A percentile compares a stretch with the other conserved stretches of the same genome.
Conservation (phyloP, 1,140 invertebrate species). For the Magallana gigas region DNA sequence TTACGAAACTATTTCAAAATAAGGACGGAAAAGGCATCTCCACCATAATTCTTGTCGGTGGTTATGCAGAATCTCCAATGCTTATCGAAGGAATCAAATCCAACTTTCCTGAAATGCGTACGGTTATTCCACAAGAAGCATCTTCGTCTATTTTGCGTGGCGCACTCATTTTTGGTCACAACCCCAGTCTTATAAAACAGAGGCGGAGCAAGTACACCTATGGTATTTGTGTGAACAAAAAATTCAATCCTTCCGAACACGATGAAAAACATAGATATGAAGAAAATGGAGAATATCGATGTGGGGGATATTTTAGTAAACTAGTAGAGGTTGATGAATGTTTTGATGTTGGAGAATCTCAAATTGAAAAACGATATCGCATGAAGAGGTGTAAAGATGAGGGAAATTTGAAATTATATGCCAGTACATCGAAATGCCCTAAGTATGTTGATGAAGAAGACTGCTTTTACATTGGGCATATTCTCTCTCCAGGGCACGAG, state of each 20-base stretch:
- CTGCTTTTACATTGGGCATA: background rate
- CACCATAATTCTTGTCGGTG: slow-evolving; percentile 26
- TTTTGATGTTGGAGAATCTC: background rate
- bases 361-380: background rate
- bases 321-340: background rate
- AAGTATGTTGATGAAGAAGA: background rate
- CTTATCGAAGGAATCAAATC: background rate
- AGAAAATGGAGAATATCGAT: background rate
- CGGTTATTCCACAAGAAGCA: slow-evolving; percentile 2
- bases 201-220: slow-evolving; percentile 16
- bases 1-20: background rate
- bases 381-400: background rate
- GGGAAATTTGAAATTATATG: background rate
- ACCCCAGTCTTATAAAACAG: background rate
- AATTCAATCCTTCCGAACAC: slow-evolving; percentile 15
- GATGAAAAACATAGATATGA: background rate
- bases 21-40: background rate
- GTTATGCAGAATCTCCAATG: slow-evolving; percentile 40
- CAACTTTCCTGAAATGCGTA: background rate
- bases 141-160: slow-evolving; percentile 16
- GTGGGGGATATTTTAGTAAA: background rate
- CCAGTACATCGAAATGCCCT: background rate
- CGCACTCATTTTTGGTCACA: slow-evolving; percentile 43
- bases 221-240: background rate
- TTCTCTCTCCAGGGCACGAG: background rate